Base-by-base conservation (phyloP, 2,797 vertebrate species). In the Fistularia commersonii region DNA sequence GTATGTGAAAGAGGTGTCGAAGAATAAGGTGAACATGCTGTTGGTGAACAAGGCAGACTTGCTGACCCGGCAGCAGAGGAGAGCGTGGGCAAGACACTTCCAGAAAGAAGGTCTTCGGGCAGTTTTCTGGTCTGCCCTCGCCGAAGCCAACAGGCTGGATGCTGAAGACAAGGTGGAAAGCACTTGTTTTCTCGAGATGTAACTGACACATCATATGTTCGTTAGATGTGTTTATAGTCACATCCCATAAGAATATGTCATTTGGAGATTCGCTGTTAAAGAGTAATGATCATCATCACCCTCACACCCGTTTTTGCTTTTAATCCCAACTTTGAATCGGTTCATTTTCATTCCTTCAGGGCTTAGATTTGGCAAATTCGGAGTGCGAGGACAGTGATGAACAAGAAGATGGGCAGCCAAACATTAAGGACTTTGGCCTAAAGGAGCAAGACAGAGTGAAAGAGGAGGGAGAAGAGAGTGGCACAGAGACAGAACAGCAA, bases 41-140 rank as follows among this genome's bases (percentile, higher is more conserved):
- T 79, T 99, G 64, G 87, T 99, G 69, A 99, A 99, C 77, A 99
- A 99, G 77, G 95, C 96, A 0, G 97, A 99, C 77, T 54, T 99
- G 69, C 67, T 99, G 74, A 96, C 89, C 38, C 73, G 84, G 33
- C 87, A 92, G 69, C 97, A 99, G 75, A 91, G 97, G 6, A 50
- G 61, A 37, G 72, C 63, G 51, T 99, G 97, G 97, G 95, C 96
- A 12, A 63, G 35, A 3, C 80, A 91, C 85, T 99, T 99, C 61
- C 88, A 97, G 76, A 92, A 82, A 6, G 91, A 98, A 35, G 91
- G 92, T 0, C 48, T 95, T 13, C 90, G 90, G 64, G 91, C 94
- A 2, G 93, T 95, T 57, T 99, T 99, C 89, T 99, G 97, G 97
- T 99, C 97, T 0, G 97, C 97, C 7, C 56, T 98, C 76, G 90